These are phyloP conservation scores for Zingel zingel DNA, from an alignment of 2,113 vertebrate species.

Conservation along the genomic window DNA sequence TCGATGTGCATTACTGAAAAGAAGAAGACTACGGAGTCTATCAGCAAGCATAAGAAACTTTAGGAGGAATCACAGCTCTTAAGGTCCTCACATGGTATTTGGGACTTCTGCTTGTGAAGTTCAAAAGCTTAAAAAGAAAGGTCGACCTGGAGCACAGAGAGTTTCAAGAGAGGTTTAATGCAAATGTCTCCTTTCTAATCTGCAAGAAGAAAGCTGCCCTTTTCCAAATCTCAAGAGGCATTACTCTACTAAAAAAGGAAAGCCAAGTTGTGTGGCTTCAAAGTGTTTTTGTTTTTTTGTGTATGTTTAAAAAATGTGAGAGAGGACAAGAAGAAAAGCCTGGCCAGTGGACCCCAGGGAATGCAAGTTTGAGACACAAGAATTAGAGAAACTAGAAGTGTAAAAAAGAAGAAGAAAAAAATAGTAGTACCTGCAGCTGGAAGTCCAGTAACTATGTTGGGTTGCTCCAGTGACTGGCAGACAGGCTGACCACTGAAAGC, in stretches of 20 bases:
- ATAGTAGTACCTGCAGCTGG: conserved; percentile 90
- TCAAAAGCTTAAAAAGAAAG: not conserved
- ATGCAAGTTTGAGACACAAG: not conserved
- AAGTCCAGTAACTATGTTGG: conserved; percentile 92
- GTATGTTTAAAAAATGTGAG: not conserved
- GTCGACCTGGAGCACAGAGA: not conserved
- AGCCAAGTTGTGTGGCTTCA: not conserved
- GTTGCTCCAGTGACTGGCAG: conserved; percentile 90
- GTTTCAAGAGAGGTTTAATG: not conserved
- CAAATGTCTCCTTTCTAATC: not conserved
- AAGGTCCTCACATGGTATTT: not conserved
- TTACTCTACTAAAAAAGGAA: not conserved
- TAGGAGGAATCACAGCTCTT: not conserved
- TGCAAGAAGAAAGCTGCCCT: conserved; percentile 6
- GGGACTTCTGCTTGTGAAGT: not conserved
- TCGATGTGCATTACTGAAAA: not conserved
- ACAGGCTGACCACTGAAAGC: conserved; percentile 75
- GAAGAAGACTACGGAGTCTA: not conserved
- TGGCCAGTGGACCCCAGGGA: not conserved
- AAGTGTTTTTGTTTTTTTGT: not conserved
- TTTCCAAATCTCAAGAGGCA: not conserved
- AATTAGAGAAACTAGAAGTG: not conserved
- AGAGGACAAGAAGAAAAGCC: not conserved
- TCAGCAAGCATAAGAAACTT: not conserved
- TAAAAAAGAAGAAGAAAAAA: not conserved